phyloP scores from a whole-genome alignment of 2,113 vertebrate species.

The Nycticebus coucang region DNA sequence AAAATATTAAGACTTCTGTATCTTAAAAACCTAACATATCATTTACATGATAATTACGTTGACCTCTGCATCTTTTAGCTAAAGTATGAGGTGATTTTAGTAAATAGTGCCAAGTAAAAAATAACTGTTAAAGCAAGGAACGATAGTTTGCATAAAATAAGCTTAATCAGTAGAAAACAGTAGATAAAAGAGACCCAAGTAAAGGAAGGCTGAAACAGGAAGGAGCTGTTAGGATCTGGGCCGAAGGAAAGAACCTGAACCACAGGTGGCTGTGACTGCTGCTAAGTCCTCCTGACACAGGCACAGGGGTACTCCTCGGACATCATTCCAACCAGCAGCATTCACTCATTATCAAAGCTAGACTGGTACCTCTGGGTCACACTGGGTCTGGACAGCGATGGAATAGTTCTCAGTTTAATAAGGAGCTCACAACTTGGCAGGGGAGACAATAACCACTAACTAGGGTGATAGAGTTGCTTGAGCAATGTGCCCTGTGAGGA shows the following conservation, averaged over 20 bases:
- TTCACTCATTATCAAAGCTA: not conserved
- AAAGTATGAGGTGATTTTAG: not conserved
- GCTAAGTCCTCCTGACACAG: not conserved
- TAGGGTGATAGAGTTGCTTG: not conserved
- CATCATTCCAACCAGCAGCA: not conserved
- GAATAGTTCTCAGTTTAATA: not conserved
- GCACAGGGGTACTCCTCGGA: not conserved
- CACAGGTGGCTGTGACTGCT: not conserved
- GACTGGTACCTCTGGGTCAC: not conserved
- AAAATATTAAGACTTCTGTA: not conserved
- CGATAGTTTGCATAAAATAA: not conserved
- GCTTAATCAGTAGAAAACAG: not conserved
- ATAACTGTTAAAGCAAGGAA: not conserved
- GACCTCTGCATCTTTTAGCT: not conserved
- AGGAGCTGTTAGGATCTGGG: not conserved
- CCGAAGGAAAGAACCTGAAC: not conserved
- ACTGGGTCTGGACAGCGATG: not conserved
- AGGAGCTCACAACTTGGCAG: not conserved
- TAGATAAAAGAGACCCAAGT: not conserved
- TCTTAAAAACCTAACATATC: not conserved
- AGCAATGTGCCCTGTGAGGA: not conserved
- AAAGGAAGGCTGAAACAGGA: not conserved
- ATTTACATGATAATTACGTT: not conserved
- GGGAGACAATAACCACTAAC: not conserved
- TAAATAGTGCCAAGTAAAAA: conserved; percentile 32